Base-by-base conservation (phyloP, 2,113 vertebrate genomes). In the Lagenorhynchus albirostris region DNA sequence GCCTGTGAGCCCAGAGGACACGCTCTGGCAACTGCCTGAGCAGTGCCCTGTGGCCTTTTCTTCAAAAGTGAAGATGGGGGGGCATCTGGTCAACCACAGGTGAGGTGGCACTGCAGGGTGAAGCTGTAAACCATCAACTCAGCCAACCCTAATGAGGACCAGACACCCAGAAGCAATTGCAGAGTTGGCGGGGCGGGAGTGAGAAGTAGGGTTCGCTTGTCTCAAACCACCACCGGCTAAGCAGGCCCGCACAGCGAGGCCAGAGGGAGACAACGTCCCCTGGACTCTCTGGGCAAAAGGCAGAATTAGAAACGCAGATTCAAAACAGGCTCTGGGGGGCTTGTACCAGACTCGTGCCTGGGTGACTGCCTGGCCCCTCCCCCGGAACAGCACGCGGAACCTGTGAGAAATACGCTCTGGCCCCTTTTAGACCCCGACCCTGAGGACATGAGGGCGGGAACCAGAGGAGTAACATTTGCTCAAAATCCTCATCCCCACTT, bases 61-160 rank as follows among this genome's bases (percentile, higher is more conserved):
- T 92, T 97, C 95, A 81, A 70, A 93, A 97, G 96, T 80, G 25
- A 96, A 89, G 68, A 76, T 84, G 80, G 50, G 80, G 50, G 31
- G 68, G 31, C 26, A 0, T 60, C 95, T 93, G 95, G 76, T 80
- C 90, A 95, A 65, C 79, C 93, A 67, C 92, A 97, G 92, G 95
- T 95, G 91, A 96, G 90, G 80, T 55, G 89, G 36, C 67, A 31
- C 31, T 18, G 44, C 18, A 26, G 36, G 14, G 53, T 13, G 21
- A 94, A 91, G 50, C 68, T 92, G 44, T 23, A 62, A 36, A 74
- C 74, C 4, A 33, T 80, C 77, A 20, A 2, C 23, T 62, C 36
- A 10, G 81, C 80, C 80, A 63, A 21, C 15, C 14, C 65, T 62
- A 95, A 94, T 25, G 68, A 96, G 38, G 84, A 80, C 84, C 95